Base-by-base conservation (phyloP, 2,888 invertebrate species). In the Nemotelus pantherinus region DNA sequence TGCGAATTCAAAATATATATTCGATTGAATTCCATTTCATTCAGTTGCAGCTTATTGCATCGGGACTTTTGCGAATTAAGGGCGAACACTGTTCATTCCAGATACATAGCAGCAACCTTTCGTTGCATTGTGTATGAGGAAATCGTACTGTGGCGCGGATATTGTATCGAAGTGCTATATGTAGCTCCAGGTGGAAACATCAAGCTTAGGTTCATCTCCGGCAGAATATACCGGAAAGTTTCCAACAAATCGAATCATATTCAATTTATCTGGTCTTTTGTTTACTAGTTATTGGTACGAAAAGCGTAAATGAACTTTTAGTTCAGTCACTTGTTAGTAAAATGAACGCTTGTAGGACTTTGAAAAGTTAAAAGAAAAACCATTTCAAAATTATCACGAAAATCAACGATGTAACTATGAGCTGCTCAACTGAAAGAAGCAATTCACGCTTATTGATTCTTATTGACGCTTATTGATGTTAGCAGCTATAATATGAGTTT, bases 231-330 rank as follows among this genome's bases (percentile, higher is more conserved):
- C 53, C 53, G 53, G 53, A 53, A 53, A 53, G 53, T 53, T 53
- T 58, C 58, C 58, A 10, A 5, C 4, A n/a, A 58, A 58, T n/a
- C 4, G 25, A 58, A 58, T 53, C 53, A 58, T 25, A 58, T 58
- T 58, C 58, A n/a, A 58, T 58, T 58, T 58, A 58, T 58, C 7
- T 58, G 7, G 4, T 25, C 58, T 58, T 58, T 58, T 58, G 58
- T 58, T 58, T 5, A 25, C 25, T 25, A 25, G 25, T 25, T 25
- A 25, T 25, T 25, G 25, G 25, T 25, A 25, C 25, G 25, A 25
- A 25, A 25, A 25, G 25, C 25, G 25, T 25, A 25, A 25, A 25
- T 25, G 25, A 25, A 25, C 25, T 25, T 25, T 25, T 25, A 25
- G 25, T 25, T 25, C 25, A 25, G 25, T 25, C 25, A 25, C 25